These are phyloP conservation scores for Pteropus alecto DNA, from an alignment of 2,113 vertebrate genomes.

Conservation along the genomic window DNA sequence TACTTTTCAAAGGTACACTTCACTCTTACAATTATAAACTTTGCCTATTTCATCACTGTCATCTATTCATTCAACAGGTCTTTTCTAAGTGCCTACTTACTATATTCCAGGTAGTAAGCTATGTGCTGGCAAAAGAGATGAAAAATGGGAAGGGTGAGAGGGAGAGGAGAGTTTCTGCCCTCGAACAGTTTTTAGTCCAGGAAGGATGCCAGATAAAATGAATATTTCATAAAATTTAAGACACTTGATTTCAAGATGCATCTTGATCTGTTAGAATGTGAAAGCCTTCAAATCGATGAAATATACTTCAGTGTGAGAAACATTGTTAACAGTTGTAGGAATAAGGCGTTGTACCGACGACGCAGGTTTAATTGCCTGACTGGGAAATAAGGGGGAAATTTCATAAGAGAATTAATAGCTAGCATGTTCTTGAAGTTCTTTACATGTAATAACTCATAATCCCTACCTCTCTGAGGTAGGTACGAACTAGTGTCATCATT, in stretches of 20 bases:
- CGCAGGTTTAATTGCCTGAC: background rate
- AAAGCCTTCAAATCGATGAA: background rate
- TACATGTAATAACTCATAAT: background rate
- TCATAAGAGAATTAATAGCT: background rate
- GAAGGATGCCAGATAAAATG: background rate
- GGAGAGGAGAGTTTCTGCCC: background rate
- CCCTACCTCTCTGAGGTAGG: background rate
- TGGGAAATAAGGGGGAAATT: background rate
- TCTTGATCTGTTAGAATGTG: background rate
- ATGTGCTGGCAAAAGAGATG: background rate
- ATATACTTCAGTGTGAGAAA: background rate
- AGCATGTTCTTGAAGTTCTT: background rate
- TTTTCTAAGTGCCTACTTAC: background rate
- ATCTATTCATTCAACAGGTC: background rate
- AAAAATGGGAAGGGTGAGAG: background rate
- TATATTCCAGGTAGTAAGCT: background rate
- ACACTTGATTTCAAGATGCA: background rate
- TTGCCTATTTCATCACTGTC: background rate
- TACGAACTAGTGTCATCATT: background rate
- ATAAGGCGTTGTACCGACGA: background rate
- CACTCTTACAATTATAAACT: background rate
- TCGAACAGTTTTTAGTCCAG: background rate
- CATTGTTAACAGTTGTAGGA: background rate
- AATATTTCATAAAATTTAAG: background rate
- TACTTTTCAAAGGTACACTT: background rate